A percentile compares a stretch with the other conserved stretches of the same genome.
Evolutionary conservation across 2,888 invertebrate species (phyloP).

Genomic region (Ischnus inquisitorius): DNA sequence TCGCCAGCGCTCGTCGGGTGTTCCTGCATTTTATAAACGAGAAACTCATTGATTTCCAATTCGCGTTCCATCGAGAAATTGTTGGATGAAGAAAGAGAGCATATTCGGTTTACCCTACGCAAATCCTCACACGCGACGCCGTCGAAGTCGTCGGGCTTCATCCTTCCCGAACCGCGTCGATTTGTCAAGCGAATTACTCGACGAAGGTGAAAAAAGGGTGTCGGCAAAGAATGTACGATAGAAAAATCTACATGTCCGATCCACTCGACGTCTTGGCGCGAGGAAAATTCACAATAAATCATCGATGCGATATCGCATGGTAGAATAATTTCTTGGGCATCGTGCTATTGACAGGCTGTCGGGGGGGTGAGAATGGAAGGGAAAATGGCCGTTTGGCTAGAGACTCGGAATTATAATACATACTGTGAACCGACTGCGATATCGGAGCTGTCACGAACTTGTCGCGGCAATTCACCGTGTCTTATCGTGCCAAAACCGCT

Average conservation of each 20-base stretch:
- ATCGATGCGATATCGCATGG: conserved; percentile 25
- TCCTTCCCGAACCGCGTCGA: conserved; percentile 23
- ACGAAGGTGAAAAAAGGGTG: conserved; percentile 27
- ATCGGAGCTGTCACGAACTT: conserved; percentile 12
- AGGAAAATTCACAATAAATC: conserved; percentile 56
- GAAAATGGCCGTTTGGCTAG: neutral
- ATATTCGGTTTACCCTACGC: conserved; percentile 39
- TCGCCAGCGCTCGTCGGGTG: neutral
- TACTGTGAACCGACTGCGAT: neutral
- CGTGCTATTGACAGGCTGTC: conserved; percentile 62
- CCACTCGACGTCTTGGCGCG: conserved; percentile 36
- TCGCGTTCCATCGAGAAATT: conserved; percentile 7
- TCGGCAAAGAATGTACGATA: conserved; percentile 33
- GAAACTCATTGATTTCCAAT: conserved; percentile 57
- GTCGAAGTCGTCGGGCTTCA: conserved; percentile 11
- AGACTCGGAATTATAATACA: conserved; percentile 47
- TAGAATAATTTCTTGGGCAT: conserved; percentile 41
- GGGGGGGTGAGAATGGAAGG: conserved; percentile 5
- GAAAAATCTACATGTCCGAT: conserved; percentile 54
- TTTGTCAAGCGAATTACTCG: conserved; percentile 56
- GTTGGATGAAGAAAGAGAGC: conserved; percentile 5
- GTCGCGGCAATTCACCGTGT: neutral
- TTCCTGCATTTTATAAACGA: conserved; percentile 38
- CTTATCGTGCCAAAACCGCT: neutral
- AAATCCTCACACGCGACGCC: conserved; percentile 42